Evolutionary conservation across 2,888 invertebrate species (phyloP).

Genomic region (Orthosia incerta): DNA sequence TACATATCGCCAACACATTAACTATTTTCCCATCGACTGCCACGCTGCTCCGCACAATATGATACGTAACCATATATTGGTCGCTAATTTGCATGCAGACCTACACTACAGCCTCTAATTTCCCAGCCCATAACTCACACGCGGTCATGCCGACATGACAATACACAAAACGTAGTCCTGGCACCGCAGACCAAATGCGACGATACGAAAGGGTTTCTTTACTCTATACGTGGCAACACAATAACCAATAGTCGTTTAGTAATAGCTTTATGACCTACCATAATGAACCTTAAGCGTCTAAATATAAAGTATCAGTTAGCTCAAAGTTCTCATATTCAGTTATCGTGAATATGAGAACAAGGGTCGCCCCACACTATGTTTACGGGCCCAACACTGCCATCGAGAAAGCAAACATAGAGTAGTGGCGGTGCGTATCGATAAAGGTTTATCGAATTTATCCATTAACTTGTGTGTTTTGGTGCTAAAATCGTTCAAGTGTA

Average conservation of each 20-base stretch:
- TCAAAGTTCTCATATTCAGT: too few species aligned
- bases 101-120: slow-evolving; percentile 52
- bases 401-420: slow-evolving; percentile 70
- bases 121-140: slow-evolving; percentile 60
- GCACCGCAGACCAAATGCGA: slow-evolving; percentile 67
- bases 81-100: slow-evolving; percentile 46
- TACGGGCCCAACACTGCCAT: slow-evolving; percentile 66
- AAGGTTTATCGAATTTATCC: slow-evolving; percentile 70
- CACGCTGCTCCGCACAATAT: neutral
- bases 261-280: slow-evolving; percentile 38
- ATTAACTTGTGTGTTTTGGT: slow-evolving; percentile 62
- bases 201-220: slow-evolving; percentile 71
- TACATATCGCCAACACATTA: neutral
- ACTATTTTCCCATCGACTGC: neutral
- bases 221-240: slow-evolving; percentile 65
- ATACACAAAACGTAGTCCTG: slow-evolving; percentile 58
- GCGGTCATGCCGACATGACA: slow-evolving; percentile 62
- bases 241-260: slow-evolving; percentile 65
- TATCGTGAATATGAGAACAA: slow-evolving; percentile 49
- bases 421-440: slow-evolving; percentile 65
- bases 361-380: slow-evolving; percentile 66
- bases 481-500: slow-evolving; percentile 62
- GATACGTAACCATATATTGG: slow-evolving; percentile 29
- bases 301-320: too few species aligned
- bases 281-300: slow-evolving; percentile 40